A percentile compares a stretch with the other conserved stretches of the same genome.
Evolutionary conservation across 2,888 invertebrate genomes (phyloP).

Genomic region (Thalpophila matura): DNA sequence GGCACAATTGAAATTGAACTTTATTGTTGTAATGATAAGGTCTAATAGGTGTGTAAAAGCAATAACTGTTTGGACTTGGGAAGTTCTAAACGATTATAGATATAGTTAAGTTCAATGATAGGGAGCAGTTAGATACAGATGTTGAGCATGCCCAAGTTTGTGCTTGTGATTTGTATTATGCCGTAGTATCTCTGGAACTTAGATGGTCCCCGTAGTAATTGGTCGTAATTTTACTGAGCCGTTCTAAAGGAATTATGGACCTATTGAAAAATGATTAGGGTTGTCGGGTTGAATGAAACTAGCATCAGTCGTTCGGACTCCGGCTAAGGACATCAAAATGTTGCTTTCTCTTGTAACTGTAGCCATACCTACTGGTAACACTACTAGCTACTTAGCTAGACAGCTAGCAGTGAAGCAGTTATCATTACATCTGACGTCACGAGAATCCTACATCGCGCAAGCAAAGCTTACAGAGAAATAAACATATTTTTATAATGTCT

Average conservation of each 20-base stretch:
- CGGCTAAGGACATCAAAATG: no score
- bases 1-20: constrained; percentile 73
- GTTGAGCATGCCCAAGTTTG: constrained; percentile 66
- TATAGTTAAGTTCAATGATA: constrained; percentile 71
- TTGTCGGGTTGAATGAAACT: constrained; percentile 8
- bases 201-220: constrained; percentile 58
- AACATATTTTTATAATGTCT: no score
- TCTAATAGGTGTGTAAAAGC: constrained; percentile 68
- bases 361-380: no score
- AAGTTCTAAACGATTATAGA: constrained; percentile 79
- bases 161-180: constrained; percentile 69
- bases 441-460: no score
- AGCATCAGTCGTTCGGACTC: constrained; percentile 10
- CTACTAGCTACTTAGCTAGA: no score
- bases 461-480: no score
- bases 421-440: no score
- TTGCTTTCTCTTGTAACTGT: neutral
- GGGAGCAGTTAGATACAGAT: constrained; percentile 71
- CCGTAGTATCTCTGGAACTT: constrained; percentile 59
- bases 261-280: constrained; percentile 47
- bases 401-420: no score
- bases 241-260: constrained; percentile 22
- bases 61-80: constrained; percentile 71
- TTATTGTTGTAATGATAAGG: constrained; percentile 66
- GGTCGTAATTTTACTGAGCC: constrained; percentile 59